Conservation (phyloP, 1,140 invertebrate genomes). For the Ditylenchus dipsaci region DNA sequence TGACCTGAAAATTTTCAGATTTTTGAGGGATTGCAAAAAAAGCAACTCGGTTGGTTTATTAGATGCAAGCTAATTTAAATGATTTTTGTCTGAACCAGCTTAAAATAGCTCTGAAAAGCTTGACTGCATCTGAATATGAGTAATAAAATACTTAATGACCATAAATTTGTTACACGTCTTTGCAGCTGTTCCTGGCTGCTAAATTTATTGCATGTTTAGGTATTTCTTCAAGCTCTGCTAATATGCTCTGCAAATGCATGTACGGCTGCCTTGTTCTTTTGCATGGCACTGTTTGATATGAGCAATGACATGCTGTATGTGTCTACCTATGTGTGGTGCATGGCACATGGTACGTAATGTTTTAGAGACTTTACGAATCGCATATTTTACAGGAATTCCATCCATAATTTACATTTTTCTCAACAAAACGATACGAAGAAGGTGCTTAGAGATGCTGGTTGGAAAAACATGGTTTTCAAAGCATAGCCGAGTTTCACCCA, state of each 20-base stretch:
- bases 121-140: too few species aligned
- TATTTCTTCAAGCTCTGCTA: neutral
- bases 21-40: too few species aligned
- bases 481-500: too few species aligned
- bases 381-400: neutral
- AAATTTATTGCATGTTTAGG: neutral
- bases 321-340: neutral
- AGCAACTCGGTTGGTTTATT: too few species aligned
- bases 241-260: neutral
- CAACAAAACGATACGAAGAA: neutral
- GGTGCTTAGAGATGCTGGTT: neutral
- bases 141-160: neutral
- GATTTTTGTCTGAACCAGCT: too few species aligned
- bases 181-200: neutral
- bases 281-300: neutral
- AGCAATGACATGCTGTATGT: neutral
- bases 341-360: neutral
- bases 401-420: neutral
- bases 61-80: too few species aligned
- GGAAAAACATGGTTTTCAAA: too few species aligned
- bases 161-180: neutral
- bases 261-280: neutral
- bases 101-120: too few species aligned
- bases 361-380: neutral
- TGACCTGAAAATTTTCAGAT: too few species aligned